A percentile compares a stretch with the other conserved stretches of the same genome.
phyloP scores from a whole-genome alignment of 2,888 invertebrate species.

The Mesorhabditis sp. region DNA sequence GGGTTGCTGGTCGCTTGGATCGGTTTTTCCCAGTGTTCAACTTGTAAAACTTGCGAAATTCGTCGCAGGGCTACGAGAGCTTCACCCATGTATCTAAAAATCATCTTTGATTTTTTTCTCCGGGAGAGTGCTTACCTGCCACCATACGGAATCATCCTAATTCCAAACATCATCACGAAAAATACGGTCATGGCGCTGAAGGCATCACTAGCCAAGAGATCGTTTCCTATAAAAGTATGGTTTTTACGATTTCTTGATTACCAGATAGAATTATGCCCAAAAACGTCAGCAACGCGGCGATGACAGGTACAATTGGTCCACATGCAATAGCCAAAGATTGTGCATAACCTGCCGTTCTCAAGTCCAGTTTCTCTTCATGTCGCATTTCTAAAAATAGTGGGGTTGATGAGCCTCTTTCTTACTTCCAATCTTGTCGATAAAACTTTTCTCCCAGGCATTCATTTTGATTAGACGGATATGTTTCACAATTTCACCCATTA shows the following conservation, averaged over 20 bases:
- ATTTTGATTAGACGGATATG: conserved; percentile 69
- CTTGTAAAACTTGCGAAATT: conserved; percentile 58
- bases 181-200: conserved; percentile 62
- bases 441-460: conserved; percentile 69
- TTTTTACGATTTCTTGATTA: conserved; percentile 63
- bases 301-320: conserved; percentile 67
- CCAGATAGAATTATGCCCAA: conserved; percentile 62
- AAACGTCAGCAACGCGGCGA: conserved; percentile 67
- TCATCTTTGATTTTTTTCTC: no score
- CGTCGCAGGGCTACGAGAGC: conserved; percentile 58
- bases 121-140: conserved; percentile 26
- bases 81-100: conserved; percentile 55
- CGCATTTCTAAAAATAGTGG: conserved; percentile 62
- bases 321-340: conserved; percentile 67
- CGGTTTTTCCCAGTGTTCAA: conserved; percentile 61
- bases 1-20: conserved; percentile 61
- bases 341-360: conserved; percentile 66
- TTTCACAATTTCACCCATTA: conserved; percentile 66
- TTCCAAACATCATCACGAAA: conserved; percentile 61
- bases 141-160: conserved; percentile 61
- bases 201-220: conserved; percentile 67
- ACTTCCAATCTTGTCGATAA: conserved; percentile 62
- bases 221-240: conserved; percentile 57
- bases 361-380: conserved; percentile 62
- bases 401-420: not conserved